Conservation (phyloP, 2,113 vertebrate species). For the Cephalopholis sonnerati region DNA sequence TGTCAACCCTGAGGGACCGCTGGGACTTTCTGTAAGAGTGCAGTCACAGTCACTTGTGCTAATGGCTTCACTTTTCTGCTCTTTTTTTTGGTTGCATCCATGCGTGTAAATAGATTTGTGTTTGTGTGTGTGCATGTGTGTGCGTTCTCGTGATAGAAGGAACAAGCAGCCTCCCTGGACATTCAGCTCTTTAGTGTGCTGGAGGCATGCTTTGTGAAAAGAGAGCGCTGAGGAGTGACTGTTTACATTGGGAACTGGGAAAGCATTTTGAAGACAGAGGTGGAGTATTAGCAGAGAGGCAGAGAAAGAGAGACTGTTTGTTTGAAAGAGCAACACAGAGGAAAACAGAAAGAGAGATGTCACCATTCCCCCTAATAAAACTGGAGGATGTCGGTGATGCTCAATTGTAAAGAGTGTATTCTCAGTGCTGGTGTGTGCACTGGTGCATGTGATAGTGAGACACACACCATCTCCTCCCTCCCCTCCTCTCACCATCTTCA, state of each 20-base stretch:
- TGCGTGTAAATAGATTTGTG: neutral
- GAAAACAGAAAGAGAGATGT: conserved; percentile 28
- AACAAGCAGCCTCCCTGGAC: conserved; percentile 7
- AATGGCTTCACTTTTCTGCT: conserved; percentile 14
- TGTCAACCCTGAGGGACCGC: conserved; percentile 58
- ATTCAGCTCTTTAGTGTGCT: conserved; percentile 9
- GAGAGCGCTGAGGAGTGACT: conserved; percentile 33
- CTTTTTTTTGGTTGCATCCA: neutral
- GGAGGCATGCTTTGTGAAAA: conserved; percentile 22
- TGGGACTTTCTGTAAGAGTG: conserved; percentile 36
- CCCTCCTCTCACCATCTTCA: conserved; percentile 22
- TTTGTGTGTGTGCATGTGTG: neutral
- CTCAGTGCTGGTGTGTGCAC: conserved; percentile 16
- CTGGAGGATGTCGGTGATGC: conserved; percentile 15
- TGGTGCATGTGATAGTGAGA: conserved; percentile 40
- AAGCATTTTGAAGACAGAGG: conserved; percentile 13
- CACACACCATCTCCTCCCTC: conserved; percentile 10
- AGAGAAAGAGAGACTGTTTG: conserved; percentile 20
- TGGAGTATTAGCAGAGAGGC: conserved; percentile 22
- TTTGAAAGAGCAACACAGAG: neutral
- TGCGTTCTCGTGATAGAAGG: neutral
- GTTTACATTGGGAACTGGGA: conserved; percentile 40
- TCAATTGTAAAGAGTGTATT: conserved; percentile 14
- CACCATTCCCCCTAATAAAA: conserved; percentile 21
- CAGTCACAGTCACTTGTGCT: conserved; percentile 18